phyloP scores from a whole-genome alignment of 2,113 vertebrate genomes.

The Chloropsis cyanopogon region DNA sequence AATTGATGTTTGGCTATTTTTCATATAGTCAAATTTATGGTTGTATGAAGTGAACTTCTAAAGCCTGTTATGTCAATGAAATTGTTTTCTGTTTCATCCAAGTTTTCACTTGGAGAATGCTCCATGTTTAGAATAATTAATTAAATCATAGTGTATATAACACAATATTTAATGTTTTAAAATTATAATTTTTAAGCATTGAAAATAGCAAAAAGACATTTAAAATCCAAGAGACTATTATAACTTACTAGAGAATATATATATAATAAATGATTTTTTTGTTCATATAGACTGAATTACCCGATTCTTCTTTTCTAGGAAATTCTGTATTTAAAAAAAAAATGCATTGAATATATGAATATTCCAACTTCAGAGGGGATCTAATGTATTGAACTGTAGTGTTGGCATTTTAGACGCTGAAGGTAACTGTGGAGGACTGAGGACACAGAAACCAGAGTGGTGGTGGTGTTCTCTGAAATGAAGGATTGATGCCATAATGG shows the following conservation, averaged over 20 bases:
- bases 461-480: not conserved
- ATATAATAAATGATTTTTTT: constrained; percentile 81
- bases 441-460: not conserved
- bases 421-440: not conserved
- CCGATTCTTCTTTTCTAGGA: constrained; percentile 72
- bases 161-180: constrained; percentile 80
- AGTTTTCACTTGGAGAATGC: constrained; percentile 64
- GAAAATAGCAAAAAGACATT: constrained; percentile 78
- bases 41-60: constrained; percentile 71
- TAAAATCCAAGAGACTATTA: constrained; percentile 77
- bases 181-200: constrained; percentile 83
- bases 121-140: constrained; percentile 70
- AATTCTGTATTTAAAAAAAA: constrained; percentile 6
- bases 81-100: constrained; percentile 69
- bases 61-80: constrained; percentile 66
- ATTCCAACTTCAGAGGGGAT: not conserved
- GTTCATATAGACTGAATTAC: constrained; percentile 74
- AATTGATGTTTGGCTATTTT: constrained; percentile 75
- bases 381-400: not conserved
- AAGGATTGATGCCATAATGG: not conserved
- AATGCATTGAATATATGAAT: not conserved
- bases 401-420: not conserved
- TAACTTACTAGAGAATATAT: constrained; percentile 78
- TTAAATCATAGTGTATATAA: constrained; percentile 78
- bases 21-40: constrained; percentile 73